Evolutionary conservation across 2,113 vertebrate species (phyloP), one percentile per base, ranked within the genome.

Genomic region (Ploceus nigricollis): DNA sequence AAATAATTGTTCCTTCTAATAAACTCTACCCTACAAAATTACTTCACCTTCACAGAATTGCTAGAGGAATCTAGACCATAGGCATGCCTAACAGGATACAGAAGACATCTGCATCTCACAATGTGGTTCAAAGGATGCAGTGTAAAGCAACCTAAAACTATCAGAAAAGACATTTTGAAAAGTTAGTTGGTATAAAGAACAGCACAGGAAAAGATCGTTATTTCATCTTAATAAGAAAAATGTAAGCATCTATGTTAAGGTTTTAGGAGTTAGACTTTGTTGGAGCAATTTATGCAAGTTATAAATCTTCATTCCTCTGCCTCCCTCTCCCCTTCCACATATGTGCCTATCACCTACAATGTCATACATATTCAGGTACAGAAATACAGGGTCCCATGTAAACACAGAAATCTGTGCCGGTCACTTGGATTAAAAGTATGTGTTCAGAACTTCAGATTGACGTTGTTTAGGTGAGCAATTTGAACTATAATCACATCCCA

Each of bases 61-160:
- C 12, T 72, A 30, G 28, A 44, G 13, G 23, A 91, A 71, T 61
- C 6, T 1, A 28, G 69, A 73, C 8, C 15, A 48, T 51, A 65
- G 31, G 27, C 5, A 68, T 48, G 2, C 4, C 11, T 56, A 40
- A 44, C 1, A 56, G 22, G 28, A 66, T 15, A 24, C 25, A 11
- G n/a, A 20, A 73, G 6, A 84, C 7, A 13, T 54, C 44, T 0
- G 0, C 35, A 39, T n/a, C 27, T 53, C 24, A 31, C 8, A 78
- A 47, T 13, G 11, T 7, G 3, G 3, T 50, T 70, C 30, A 71
- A 82, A 77, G 4, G 17, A 17, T 44, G 10, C 4, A 16, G 3
- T 28, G 7, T 61, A 37, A 85, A 86, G 16, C 6, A 87, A 63
- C 8, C 19, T 31, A 50, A 70, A 81, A 33, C 7, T n/a, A 50